phyloP scores from a whole-genome alignment of 2,888 invertebrate genomes.

The Leuctra nigra region DNA sequence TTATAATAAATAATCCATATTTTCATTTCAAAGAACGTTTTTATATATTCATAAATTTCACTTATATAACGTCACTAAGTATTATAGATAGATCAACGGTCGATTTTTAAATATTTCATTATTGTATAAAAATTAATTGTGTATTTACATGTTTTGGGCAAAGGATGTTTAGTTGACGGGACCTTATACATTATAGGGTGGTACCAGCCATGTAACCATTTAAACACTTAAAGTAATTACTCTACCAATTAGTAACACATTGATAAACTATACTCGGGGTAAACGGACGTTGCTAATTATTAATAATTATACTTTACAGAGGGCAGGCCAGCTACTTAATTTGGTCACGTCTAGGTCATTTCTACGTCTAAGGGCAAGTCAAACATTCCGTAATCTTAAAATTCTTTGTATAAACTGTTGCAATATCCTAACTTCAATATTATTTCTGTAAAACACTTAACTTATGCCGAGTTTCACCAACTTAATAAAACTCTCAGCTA shows the following conservation, averaged over 20 bases:
- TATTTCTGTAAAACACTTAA: too few relatives aligned
- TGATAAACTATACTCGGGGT: constrained; percentile 7
- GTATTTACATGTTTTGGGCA: constrained; percentile 3
- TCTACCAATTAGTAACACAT: constrained; percentile 2
- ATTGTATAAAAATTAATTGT: constrained; percentile 13
- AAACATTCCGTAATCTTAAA: too few relatives aligned
- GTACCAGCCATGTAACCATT: constrained; percentile 1
- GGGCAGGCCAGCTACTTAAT: background rate
- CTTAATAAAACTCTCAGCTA: too few relatives aligned
- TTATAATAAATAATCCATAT: background rate
- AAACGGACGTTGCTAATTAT: background rate
- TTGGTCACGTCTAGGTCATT: constrained; percentile 6
- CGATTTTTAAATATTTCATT: constrained; percentile 1
- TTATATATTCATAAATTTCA: background rate
- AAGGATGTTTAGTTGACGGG: background rate
- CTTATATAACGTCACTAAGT: too few relatives aligned
- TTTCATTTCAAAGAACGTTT: background rate
- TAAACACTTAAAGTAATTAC: constrained; percentile 1
- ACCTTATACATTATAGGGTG: background rate
- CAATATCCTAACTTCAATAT: too few relatives aligned
- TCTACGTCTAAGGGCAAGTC: too few relatives aligned
- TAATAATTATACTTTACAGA: background rate
- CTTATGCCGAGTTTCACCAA: too few relatives aligned
- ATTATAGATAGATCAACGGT: constrained; percentile 10
- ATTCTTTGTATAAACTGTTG: too few relatives aligned